These are phyloP conservation scores for Tiliqua scincoides DNA, from an alignment of 2,113 vertebrate species.

Conservation along the genomic window DNA sequence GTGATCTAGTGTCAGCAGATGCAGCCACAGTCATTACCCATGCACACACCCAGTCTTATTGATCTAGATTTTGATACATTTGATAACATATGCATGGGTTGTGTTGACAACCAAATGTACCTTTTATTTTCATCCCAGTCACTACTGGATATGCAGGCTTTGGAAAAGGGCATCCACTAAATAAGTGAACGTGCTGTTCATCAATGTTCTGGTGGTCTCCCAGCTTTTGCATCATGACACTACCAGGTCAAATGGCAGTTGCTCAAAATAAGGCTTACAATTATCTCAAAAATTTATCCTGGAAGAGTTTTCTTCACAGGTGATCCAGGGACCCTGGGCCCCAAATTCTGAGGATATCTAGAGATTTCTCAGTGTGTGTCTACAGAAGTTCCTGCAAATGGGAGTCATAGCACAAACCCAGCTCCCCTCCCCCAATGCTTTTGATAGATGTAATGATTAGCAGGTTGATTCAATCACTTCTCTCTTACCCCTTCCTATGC, in stretches of 20 bases:
- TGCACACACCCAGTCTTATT: too few relatives aligned
- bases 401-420: not conserved
- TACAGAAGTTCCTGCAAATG: not conserved
- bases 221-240: not conserved
- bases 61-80: not conserved
- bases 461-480: not conserved
- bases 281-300: not conserved
- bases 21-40: too few relatives aligned
- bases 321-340: not conserved
- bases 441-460: not conserved
- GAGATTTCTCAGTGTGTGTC: not conserved
- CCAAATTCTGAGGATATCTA: not conserved
- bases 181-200: not conserved
- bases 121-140: not conserved
- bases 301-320: not conserved
- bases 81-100: not conserved
- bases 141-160: not conserved
- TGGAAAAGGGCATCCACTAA: slow-evolving; percentile 19
- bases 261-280: not conserved
- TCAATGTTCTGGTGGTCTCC: not conserved
- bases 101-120: not conserved
- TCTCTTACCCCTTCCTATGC: not conserved
- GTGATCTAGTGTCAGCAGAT: too few relatives aligned
- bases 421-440: not conserved
- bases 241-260: not conserved